These are phyloP conservation scores for Musca vetustissima DNA, from an alignment of 1,140 invertebrate species.

Conservation along the genomic window DNA sequence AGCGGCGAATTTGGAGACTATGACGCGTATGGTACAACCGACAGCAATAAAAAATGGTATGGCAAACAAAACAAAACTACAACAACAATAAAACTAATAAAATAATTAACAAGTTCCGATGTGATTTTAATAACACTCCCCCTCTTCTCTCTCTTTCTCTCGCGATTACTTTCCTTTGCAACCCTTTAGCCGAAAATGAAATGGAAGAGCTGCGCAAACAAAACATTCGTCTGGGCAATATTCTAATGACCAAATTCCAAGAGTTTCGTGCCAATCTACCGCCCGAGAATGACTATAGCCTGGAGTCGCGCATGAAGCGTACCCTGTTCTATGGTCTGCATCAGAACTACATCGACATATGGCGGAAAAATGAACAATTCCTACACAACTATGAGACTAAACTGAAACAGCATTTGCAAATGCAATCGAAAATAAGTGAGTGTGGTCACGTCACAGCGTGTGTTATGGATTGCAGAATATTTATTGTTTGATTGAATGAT, in stretches of 20 bases:
- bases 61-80: background rate
- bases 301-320: constrained; percentile 51
- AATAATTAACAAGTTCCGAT: background rate
- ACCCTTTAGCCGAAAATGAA: constrained; percentile 43
- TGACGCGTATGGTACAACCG: constrained; percentile 50
- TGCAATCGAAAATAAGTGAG: constrained; percentile 53
- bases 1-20: constrained; percentile 45
- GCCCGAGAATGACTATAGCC: constrained; percentile 44
- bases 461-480: too few relatives aligned
- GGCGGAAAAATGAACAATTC: constrained; percentile 52
- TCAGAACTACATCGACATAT: constrained; percentile 50
- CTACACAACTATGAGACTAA: constrained; percentile 47
- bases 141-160: too few relatives aligned
- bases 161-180: too few relatives aligned
- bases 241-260: constrained; percentile 45
- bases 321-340: constrained; percentile 51
- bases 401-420: constrained; percentile 47
- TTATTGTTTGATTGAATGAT: background rate
- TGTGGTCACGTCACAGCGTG: background rate
- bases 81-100: too few relatives aligned
- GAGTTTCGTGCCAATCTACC: constrained; percentile 51
- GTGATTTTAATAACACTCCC: background rate
- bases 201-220: constrained; percentile 48
- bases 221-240: constrained; percentile 46
- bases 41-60: constrained; percentile 23